A percentile compares a stretch with the other conserved stretches of the same genome.
These are phyloP conservation scores for Allygus modestus DNA, from an alignment of 2,888 invertebrate genomes.

Conservation along the genomic window DNA sequence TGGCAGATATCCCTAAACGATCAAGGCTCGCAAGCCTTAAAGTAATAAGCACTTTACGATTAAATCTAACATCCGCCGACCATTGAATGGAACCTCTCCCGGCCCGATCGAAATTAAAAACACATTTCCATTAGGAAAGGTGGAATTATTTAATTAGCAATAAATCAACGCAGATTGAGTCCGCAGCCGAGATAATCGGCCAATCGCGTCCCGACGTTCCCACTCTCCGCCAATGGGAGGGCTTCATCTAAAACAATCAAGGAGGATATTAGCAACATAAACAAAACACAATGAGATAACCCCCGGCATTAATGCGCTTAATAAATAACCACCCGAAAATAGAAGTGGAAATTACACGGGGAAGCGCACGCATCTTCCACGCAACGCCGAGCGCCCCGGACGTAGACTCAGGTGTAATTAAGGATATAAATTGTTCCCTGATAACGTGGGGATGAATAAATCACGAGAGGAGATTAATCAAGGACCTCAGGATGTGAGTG, in stretches of 20 bases:
- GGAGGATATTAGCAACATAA: conserved; percentile 46
- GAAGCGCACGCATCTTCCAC: background rate
- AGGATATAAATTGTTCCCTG: conserved; percentile 41
- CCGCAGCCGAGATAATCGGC: conserved; percentile 29
- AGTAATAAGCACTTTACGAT: conserved; percentile 30
- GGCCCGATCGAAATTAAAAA: conserved; percentile 40
- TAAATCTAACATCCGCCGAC: conserved; percentile 16
- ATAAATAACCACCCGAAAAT: conserved; percentile 34
- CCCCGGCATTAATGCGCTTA: conserved; percentile 14
- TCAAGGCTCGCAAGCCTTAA: conserved; percentile 1
- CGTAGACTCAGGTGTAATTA: conserved; percentile 21
- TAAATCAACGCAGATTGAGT: conserved; percentile 42
- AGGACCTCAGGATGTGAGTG: conserved; percentile 8
- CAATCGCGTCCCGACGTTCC: background rate
- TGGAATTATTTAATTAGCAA: conserved; percentile 54
- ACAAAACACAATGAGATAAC: conserved; percentile 54
- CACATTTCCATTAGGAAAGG: conserved; percentile 37
- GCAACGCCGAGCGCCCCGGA: background rate
- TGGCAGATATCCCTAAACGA: background rate
- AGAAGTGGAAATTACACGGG: conserved; percentile 32
- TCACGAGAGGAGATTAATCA: conserved; percentile 50
- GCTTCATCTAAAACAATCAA: conserved; percentile 51
- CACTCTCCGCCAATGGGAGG: conserved; percentile 22
- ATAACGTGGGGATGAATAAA: conserved; percentile 25
- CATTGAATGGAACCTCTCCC: conserved; percentile 25